Evolutionary conservation across 2,113 vertebrate genomes (phyloP), one percentile per base, ranked within the genome.

Genomic region (Verasper variegatus): DNA sequence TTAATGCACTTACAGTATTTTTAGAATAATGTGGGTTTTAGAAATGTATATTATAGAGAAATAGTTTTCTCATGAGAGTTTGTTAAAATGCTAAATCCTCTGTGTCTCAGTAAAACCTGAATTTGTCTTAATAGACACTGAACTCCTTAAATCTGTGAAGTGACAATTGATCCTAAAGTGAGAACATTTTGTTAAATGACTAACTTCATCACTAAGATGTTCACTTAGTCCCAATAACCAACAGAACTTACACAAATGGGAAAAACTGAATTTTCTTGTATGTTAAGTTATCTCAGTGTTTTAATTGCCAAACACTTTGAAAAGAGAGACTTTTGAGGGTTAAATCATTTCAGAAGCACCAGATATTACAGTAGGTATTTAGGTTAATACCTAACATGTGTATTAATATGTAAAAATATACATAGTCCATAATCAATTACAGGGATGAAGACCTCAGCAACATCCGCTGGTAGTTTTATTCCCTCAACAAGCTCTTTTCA

Each of bases 401-500:
- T n/a, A 54, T 76, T 21, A 40, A 40, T 40, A 62, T 21, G 9
- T 20, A 60, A 9, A 71, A 56, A 76, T 35, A 23, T 4, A 23
- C 35, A 27, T 47, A 23, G 61, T 54, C 9, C 18, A 35, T 15
- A 17, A 52, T 31, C 55, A 65, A 37, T 60, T 47, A 3, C 4
- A 68, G 13, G 26, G 55, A 51, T 47, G 13, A 59, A 24, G 45
- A 72, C 27, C 35, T 60, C 42, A 73, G 45, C 37, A 60, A 37
- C 17, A 45, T 51, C 74, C 13, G 54, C 14, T 42, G 18, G 51
- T 18, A 17, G 20, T 71, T 60, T 57, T 68, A 59, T 47, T 68
- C 24, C 40, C 42, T 54, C 66, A 55, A 64, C 42, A 67, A 67
- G 54, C 17, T 72, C 40, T 75, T 80, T 78, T 80, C 47, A 76